These are phyloP conservation scores for Sphecodes monilicornis DNA, from an alignment of 2,888 invertebrate species.

Conservation along the genomic window DNA sequence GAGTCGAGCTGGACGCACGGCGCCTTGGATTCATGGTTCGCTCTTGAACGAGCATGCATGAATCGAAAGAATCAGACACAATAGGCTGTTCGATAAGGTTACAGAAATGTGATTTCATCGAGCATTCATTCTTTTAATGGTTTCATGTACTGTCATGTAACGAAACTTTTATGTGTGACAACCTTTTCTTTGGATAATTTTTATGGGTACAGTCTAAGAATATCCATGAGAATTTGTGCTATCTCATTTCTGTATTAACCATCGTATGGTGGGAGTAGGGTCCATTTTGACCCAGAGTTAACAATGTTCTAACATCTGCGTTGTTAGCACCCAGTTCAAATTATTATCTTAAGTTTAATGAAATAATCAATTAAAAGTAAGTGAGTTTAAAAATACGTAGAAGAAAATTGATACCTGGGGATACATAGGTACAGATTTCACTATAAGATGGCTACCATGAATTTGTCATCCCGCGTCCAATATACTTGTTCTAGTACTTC, in stretches of 20 bases:
- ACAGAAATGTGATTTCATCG: neutral
- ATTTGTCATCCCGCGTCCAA: no score
- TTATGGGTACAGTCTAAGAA: neutral
- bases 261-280: no score
- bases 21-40: neutral
- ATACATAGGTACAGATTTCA: no score
- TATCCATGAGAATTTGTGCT: neutral
- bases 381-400: no score
- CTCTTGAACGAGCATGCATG: neutral
- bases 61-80: neutral
- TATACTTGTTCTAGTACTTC: no score
- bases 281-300: no score
- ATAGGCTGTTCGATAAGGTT: neutral
- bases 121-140: neutral
- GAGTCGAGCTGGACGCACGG: slow-evolving; percentile 22
- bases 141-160: neutral
- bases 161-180: neutral
- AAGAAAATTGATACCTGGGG: no score
- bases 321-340: no score
- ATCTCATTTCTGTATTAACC: neutral
- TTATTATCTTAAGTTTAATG: no score
- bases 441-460: no score
- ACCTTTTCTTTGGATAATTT: neutral
- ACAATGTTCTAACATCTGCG: no score
- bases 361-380: no score